These are phyloP conservation scores for Argyresthia albistria DNA, from an alignment of 2,888 invertebrate species.

Conservation along the genomic window DNA sequence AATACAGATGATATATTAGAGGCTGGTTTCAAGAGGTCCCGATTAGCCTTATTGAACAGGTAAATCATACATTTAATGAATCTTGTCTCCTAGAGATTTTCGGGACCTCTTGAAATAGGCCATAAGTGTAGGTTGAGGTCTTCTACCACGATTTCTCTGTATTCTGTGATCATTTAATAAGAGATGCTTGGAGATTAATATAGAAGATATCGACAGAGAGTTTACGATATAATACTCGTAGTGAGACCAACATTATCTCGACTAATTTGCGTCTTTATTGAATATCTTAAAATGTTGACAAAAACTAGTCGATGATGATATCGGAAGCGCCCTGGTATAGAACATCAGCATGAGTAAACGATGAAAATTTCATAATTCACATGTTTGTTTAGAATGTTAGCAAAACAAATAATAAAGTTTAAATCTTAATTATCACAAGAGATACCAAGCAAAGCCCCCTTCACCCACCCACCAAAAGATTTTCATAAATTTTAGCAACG, in stretches of 20 bases:
- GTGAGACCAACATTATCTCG: background rate
- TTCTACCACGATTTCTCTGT: too few relatives aligned
- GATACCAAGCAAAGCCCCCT: slow-evolving; percentile 75
- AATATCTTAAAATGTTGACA: background rate
- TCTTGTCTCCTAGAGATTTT: too few relatives aligned
- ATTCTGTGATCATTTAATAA: too few relatives aligned
- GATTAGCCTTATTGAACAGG: too few relatives aligned
- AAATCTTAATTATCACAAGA: slow-evolving; percentile 31
- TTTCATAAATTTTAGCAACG: slow-evolving; percentile 38
- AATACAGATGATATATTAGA: too few relatives aligned
- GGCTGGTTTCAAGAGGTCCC: too few relatives aligned
- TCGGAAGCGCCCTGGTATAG: background rate
- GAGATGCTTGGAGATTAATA: background rate
- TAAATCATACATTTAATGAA: too few relatives aligned
- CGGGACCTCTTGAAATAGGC: too few relatives aligned
- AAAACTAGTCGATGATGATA: background rate
- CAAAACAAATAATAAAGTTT: slow-evolving; percentile 11
- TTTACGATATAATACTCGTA: background rate
- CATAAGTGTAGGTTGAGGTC: too few relatives aligned
- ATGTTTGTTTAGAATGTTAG: background rate
- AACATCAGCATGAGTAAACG: background rate
- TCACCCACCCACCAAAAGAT: slow-evolving; percentile 72
- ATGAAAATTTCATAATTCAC: background rate
- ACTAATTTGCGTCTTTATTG: too few relatives aligned
- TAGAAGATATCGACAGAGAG: background rate